Evolutionary conservation across 2,797 vertebrate genomes (phyloP).

Genomic region (Phoebastria nigripes): DNA sequence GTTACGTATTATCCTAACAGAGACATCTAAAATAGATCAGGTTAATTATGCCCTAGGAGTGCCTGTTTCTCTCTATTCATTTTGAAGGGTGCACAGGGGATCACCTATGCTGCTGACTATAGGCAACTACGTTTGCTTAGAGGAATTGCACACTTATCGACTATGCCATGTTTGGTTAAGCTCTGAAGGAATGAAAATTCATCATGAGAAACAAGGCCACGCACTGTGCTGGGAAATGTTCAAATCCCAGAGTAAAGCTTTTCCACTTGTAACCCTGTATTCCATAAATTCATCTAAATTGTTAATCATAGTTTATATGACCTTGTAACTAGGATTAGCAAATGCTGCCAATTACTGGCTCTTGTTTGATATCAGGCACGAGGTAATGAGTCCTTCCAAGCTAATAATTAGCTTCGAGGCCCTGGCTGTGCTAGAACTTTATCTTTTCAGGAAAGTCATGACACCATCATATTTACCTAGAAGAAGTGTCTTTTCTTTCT

Average conservation of each 20-base stretch:
- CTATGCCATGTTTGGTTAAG: neutral
- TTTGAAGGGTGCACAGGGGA: neutral
- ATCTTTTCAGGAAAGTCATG: neutral
- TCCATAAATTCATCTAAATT: neutral
- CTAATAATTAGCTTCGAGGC: neutral
- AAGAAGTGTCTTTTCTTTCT: neutral
- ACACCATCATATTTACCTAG: neutral
- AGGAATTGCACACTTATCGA: accelerated
- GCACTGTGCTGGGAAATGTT: neutral
- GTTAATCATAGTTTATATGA: neutral
- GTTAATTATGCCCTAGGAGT: neutral
- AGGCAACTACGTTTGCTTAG: neutral
- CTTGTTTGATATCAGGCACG: neutral
- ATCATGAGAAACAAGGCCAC: neutral
- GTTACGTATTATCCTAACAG: neutral
- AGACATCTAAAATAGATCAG: neutral
- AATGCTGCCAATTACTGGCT: neutral
- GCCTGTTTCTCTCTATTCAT: neutral
- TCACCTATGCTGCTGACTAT: neutral
- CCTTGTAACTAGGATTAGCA: neutral
- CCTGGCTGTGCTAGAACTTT: neutral
- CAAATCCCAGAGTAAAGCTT: neutral
- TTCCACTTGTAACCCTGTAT: neutral
- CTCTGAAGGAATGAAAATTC: neutral
- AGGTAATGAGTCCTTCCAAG: neutral